Evolutionary conservation across 2,888 invertebrate genomes (phyloP).

Genomic region (Carterocephalus palaemon): DNA sequence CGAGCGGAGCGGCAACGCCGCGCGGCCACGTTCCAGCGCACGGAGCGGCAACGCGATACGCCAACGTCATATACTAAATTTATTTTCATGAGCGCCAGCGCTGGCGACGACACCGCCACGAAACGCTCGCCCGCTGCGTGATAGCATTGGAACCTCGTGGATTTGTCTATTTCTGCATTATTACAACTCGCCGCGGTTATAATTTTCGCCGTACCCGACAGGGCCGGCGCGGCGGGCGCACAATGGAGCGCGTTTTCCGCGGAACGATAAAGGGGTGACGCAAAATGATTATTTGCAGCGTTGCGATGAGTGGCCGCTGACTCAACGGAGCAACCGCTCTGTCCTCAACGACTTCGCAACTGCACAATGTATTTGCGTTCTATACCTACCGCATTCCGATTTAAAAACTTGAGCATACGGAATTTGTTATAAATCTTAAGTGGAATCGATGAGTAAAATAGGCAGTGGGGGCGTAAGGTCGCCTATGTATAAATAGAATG

Average conservation of each 20-base stretch:
- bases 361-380: constrained; percentile 7
- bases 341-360: constrained; percentile 23
- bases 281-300: constrained; percentile 77
- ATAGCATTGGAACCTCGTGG: constrained; percentile 54
- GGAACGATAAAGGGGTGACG: constrained; percentile 73
- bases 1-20: constrained; percentile 73
- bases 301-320: constrained; percentile 74
- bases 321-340: constrained; percentile 52
- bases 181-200: constrained; percentile 50
- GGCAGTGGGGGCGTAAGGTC: too few relatives aligned
- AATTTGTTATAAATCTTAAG: neutral
- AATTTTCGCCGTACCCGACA: constrained; percentile 46
- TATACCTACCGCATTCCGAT: constrained; percentile 8
- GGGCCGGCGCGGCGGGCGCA: constrained; percentile 40
- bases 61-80: constrained; percentile 78
- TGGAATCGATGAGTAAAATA: too few relatives aligned
- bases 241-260: constrained; percentile 65
- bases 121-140: constrained; percentile 56
- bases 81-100: constrained; percentile 78
- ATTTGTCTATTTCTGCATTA: constrained; percentile 65
- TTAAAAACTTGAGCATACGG: neutral
- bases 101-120: constrained; percentile 69
- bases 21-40: constrained; percentile 72
- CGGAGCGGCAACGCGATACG: constrained; percentile 70
- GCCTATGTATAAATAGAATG: neutral